A percentile compares a stretch with the other conserved stretches of the same genome.
These are phyloP conservation scores for Leucoraja erinaceus DNA, from an alignment of 2,113 vertebrate species.

Conservation along the genomic window DNA sequence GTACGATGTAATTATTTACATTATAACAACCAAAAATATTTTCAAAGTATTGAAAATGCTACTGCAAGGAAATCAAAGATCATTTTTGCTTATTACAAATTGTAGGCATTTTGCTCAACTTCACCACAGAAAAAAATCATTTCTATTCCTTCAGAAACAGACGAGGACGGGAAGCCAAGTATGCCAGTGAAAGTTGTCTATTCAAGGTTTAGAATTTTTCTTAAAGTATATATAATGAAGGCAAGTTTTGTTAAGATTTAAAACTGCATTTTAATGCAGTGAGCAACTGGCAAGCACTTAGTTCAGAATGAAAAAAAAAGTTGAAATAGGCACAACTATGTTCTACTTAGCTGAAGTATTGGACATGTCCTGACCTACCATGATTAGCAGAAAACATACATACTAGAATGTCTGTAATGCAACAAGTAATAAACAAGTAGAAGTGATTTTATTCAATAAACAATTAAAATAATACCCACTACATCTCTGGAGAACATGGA, in stretches of 20 bases:
- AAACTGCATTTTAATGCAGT: not conserved
- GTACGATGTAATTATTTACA: not conserved
- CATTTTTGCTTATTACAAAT: not conserved
- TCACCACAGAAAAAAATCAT: not conserved
- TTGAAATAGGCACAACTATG: not conserved
- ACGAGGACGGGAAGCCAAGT: too few relatives aligned
- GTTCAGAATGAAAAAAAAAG: not conserved
- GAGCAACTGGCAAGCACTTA: not conserved
- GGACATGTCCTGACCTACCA: not conserved
- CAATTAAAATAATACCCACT: too few relatives aligned
- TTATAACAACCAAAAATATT: not conserved
- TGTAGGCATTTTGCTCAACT: not conserved
- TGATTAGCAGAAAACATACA: not conserved
- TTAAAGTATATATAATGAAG: not conserved
- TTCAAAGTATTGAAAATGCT: not conserved
- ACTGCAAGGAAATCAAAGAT: not conserved
- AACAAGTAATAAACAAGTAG: too few relatives aligned
- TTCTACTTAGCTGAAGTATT: not conserved
- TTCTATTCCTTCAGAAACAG: not conserved
- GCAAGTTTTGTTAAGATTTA: not conserved
- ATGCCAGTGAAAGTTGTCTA: not conserved
- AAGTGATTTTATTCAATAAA: too few relatives aligned
- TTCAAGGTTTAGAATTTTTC: not conserved
- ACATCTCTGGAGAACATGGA: too few relatives aligned
- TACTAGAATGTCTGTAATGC: not conserved